Base-by-base conservation (phyloP, 2,797 vertebrate genomes). In the Clarias platycephalus region DNA sequence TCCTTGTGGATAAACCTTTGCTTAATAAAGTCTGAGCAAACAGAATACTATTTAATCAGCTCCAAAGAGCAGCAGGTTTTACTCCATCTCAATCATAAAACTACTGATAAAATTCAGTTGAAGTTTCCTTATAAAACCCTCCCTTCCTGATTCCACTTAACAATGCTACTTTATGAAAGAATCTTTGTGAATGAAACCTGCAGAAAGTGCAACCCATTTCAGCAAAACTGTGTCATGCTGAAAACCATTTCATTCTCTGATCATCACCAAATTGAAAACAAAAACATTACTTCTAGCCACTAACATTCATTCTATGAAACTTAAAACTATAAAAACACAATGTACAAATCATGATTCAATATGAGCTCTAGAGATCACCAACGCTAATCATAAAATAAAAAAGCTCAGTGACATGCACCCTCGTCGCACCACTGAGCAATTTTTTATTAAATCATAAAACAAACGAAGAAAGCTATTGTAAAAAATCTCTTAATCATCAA, bases 11-110 rank as follows among this genome's bases (percentile, higher is more conserved):
- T 60, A 15, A 77, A 60, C 12, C 4, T 24, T 44, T n/a, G 58
- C 76, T 37, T 40, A n/a, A 15, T 26, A 26, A 79, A 60, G n/a
- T 64, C 34, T 44, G 24, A 79, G 60, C 44, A 40, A 79, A 79
- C 34, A 79, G 0, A 79, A 20, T 40, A 63, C 2, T 63, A 26
- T 79, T 40, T 77, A 60, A 60, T 77, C 75, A 77, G 75, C 20
- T 4, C 34, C 22, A 44, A 34, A 31, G 49, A 34, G 49, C 72
- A 79, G 3, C 60, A 44, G 76, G 58, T 26, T 63, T 44, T 34
- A 76, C 55, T 24, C 18, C 3, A 34, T 22, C 77, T 24, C 24
- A 37, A 26, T 26, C 58, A 74, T 74, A 34, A 58, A 58, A 5
- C 9, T 34, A 20, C 53, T 58, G 53, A 76, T 58, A 12, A 76